These are phyloP conservation scores for Centruroides sculpturatus DNA, from an alignment of 1,140 invertebrate genomes.

Conservation along the genomic window DNA sequence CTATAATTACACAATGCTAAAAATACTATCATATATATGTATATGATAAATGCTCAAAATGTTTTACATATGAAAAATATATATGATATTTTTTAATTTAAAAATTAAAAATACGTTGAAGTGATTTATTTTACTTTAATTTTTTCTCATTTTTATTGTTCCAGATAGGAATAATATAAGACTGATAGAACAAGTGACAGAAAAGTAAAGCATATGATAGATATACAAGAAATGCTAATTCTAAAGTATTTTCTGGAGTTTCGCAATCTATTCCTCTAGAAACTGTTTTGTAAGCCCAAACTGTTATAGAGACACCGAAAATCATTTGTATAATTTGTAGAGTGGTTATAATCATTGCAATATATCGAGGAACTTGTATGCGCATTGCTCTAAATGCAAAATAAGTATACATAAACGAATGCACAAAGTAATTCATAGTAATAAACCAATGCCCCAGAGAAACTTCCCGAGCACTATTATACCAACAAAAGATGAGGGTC, in stretches of 20 bases:
- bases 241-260: conserved; percentile 29
- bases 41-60: too few relatives aligned
- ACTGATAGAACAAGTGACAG: conserved; percentile 74
- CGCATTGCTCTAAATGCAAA: conserved; percentile 81
- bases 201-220: conserved; percentile 75
- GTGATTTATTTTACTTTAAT: too few relatives aligned
- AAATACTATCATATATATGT: too few relatives aligned
- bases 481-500: conserved; percentile 87
- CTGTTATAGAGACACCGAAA: conserved; percentile 75
- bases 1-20: too few relatives aligned
- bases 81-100: too few relatives aligned
- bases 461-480: conserved; percentile 90
- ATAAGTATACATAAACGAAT: conserved; percentile 96
- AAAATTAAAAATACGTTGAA: too few relatives aligned
- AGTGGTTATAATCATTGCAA: conserved; percentile 84
- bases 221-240: conserved; percentile 32
- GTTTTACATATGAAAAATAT: too few relatives aligned
- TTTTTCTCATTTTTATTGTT: too few relatives aligned
- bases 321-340: conserved; percentile 91
- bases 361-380: conserved; percentile 57
- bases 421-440: conserved; percentile 97
- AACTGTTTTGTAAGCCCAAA: conserved; percentile 50
- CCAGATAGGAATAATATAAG: conserved; percentile 42
- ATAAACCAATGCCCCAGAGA: conserved; percentile 96
- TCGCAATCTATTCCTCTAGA: conserved; percentile 25